A percentile compares a stretch with the other conserved stretches of the same genome.
Conservation (phyloP, 2,797 vertebrate genomes). For the Crax fasciolata region DNA sequence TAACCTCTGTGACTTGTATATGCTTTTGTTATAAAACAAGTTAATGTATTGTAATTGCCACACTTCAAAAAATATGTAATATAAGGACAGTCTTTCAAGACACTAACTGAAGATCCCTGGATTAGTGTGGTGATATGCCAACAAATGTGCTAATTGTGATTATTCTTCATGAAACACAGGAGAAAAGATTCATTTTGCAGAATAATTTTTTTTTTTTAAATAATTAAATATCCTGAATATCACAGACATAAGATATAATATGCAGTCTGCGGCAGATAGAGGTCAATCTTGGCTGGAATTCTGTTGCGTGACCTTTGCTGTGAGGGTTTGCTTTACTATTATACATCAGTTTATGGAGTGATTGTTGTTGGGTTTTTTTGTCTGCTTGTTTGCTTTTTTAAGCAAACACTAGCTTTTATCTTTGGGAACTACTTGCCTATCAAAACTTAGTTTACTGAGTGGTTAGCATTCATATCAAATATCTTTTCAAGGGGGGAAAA, state of each 20-base stretch:
- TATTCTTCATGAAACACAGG: neutral
- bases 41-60: neutral
- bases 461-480: constrained; percentile 40
- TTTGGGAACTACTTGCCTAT: neutral
- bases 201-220: neutral
- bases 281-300: neutral
- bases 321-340: neutral
- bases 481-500: neutral
- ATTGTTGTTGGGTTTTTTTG: neutral
- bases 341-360: neutral
- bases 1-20: neutral
- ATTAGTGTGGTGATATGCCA: neutral
- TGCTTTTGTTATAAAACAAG: neutral
- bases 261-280: neutral
- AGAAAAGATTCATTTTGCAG: neutral
- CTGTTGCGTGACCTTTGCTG: neutral
- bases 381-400: neutral
- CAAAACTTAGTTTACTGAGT: neutral
- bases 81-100: neutral
- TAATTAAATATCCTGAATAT: neutral
- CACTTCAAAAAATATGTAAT: neutral
- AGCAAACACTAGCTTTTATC: neutral
- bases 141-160: neutral
- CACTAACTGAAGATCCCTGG: neutral
- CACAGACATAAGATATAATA: neutral